Conservation (phyloP, 2,113 vertebrate species). For the Sinocyclocheilus grahami region DNA sequence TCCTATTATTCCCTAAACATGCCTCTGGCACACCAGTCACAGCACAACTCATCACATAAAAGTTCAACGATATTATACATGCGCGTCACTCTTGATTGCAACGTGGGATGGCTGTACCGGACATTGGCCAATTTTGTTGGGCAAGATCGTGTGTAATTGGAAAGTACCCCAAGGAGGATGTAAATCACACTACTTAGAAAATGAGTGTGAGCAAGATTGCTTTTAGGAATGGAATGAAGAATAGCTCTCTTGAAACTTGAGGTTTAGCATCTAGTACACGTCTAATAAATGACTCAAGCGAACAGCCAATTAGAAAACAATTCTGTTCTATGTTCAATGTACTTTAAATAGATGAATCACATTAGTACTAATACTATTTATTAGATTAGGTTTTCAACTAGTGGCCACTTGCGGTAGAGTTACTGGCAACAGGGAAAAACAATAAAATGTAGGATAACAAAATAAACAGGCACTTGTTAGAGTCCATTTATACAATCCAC, state of each 20-base stretch:
- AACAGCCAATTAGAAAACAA: background rate
- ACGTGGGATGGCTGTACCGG: constrained; percentile 16
- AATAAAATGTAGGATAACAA: background rate
- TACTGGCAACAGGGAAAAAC: background rate
- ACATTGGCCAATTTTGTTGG: constrained; percentile 9
- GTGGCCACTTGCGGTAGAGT: background rate
- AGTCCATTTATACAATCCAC: background rate
- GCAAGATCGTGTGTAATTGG: constrained; percentile 63
- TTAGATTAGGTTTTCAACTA: background rate
- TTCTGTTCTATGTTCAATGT: background rate
- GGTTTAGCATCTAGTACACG: background rate
- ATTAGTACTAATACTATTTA: background rate
- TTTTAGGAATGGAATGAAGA: background rate
- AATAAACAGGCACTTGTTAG: background rate
- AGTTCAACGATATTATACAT: background rate
- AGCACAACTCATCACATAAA: background rate
- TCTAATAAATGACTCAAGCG: background rate
- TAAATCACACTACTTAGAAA: constrained; percentile 62
- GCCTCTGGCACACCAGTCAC: constrained; percentile 19
- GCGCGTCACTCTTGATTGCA: constrained; percentile 49
- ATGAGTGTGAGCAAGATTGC: constrained; percentile 47
- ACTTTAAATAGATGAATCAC: background rate
- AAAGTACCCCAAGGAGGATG: constrained; percentile 44
- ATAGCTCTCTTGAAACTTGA: background rate
- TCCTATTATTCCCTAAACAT: background rate